Evolutionary conservation across 2,888 invertebrate species (phyloP), one percentile per base, ranked within the genome.

Genomic region (Unio pictorum): DNA sequence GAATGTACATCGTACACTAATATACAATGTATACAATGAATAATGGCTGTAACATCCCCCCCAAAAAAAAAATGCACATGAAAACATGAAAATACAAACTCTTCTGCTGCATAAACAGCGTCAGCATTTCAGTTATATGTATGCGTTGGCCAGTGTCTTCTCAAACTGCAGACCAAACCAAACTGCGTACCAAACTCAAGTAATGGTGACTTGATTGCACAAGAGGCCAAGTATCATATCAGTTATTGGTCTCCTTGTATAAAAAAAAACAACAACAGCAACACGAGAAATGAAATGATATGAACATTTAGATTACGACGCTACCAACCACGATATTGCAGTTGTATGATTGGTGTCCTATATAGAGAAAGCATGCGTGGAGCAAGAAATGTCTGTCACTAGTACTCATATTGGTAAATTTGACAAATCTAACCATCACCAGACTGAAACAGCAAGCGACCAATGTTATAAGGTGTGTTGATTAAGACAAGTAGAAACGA

Each of bases 141-240:
- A 18, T 34, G 61, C 20, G 66, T 73, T 4, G 64, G 66, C n/a
- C n/a, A 61, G 45, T 73, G 64, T 67, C 67, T 70, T n/a, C 2
- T 56, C 6, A 54, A 64, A 56, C 23, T 65, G 28, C 67, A 64
- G 55, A 67, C 67, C 26, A 64, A 56, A 26, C 55, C 23, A 23
- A 3, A 58, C 61, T 73, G 28, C 59, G 74, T 17, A 71, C 71
- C 17, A 74, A 74, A 61, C 64, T 71, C n/a, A 74, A 74, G 66
- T 66, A 63, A 67, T 57, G 73, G 73, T 8, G 73, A 74, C 61
- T 56, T 75, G 18, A 63, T 75, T 34, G 69, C 75, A 11, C 68
- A 66, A 55, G 71, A 75, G 45, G 73, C 67, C 18, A 64, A 63
- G 57, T 71, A 74, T 64, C 73, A 75, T 65, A 11, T 57, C 1